Evolutionary conservation across 2,113 vertebrate species (phyloP).

Genomic region (Phaethornis superciliosus): DNA sequence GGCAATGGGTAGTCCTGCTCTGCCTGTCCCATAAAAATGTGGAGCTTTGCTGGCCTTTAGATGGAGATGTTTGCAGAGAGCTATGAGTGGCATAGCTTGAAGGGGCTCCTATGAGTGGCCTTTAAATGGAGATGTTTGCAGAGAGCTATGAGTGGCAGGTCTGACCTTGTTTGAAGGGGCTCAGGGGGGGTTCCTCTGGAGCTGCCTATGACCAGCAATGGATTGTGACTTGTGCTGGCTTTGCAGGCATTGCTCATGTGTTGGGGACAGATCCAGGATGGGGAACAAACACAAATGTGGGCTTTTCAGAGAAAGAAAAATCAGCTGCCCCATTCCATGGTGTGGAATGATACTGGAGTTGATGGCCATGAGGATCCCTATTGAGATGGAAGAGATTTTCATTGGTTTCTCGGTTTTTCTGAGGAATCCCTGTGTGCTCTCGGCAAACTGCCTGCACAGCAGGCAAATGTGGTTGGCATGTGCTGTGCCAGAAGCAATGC

Average conservation of each 20-base stretch:
- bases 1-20: neutral
- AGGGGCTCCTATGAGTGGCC: too few relatives aligned
- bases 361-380: neutral
- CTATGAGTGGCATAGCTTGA: neutral
- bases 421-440: neutral
- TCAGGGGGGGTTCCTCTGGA: neutral
- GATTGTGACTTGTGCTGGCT: neutral
- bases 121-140: neutral
- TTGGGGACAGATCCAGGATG: neutral
- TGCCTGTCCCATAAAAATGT: neutral
- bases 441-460: neutral
- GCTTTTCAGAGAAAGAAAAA: neutral
- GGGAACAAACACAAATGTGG: neutral
- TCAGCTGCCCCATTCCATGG: neutral
- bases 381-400: neutral
- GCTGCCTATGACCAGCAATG: neutral
- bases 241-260: neutral
- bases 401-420: slow-evolving; percentile 20
- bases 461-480: neutral
- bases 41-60: neutral
- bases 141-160: neutral
- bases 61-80: neutral
- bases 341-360: neutral
- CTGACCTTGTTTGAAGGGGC: neutral
- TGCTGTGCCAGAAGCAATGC: neutral